Base-by-base conservation (phyloP, 2,797 vertebrate genomes). In the Sciaenops ocellatus region DNA sequence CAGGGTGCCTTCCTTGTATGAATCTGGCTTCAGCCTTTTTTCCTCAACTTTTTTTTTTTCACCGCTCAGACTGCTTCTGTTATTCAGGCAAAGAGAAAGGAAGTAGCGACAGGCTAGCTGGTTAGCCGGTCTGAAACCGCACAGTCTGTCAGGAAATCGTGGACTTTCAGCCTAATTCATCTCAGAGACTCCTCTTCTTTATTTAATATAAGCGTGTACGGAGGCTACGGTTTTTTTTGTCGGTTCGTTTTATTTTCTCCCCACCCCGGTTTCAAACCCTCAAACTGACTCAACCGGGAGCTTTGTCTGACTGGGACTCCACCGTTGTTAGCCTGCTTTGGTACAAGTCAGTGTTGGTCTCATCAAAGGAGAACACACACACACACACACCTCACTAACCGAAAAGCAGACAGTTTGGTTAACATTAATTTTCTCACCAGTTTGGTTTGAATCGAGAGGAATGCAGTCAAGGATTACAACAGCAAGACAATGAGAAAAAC, bases 81-180 rank as follows among this genome's bases (percentile, higher is more conserved):
- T 91, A 84, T 88, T 88, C 64, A 42, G 82, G 38, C 84, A 61
- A 5, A 79, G 89, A 93, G 92, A 92, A 91, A 93, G 94, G 95
- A 95, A 95, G 94, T 95, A 89, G 90, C 90, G 78, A 70, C 87
- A 47, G 85, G 93, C 94, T 94, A 94, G 85, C 91, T 70, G 68
- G 85, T 87, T 94, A 94, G 93, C 93, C 83, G 83, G 52, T 80
- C 60, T 34, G 73, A 73, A 87, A 48, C 47, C 70, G 47, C n/a
- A 28, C 69, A 57, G 38, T 48, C 73, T 65, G 65, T 42, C 46
- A 68, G 52, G 55, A 69, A 78, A 66, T 48, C 55, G 26, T 56
- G 63, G 42, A 74, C 51, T 51, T 66, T 42, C 59, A 64, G 34
- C 1, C 30, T 11, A 0, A 73, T 71, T 69, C 52, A 72, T n/a